Percentiles rank a stretch among this genome's conserved stretches.
These are phyloP conservation scores for Andrena hattorfiana DNA, from an alignment of 2,888 invertebrate species.

Conservation along the genomic window DNA sequence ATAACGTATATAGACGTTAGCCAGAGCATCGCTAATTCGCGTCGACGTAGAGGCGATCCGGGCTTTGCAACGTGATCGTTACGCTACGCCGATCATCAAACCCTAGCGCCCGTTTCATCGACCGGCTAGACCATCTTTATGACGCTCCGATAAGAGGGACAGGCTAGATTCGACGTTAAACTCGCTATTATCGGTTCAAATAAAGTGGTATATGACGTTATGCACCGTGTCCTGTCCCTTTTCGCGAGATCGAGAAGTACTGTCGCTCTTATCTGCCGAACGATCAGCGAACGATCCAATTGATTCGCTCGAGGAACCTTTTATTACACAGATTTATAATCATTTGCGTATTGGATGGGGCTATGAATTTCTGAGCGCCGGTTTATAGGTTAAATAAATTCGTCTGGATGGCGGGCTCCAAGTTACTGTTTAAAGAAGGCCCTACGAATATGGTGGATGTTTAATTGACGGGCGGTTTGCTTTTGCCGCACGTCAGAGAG, in stretches of 20 bases:
- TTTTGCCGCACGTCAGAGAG: background rate
- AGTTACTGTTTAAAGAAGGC: background rate
- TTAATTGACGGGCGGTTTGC: background rate
- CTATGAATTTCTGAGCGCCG: background rate
- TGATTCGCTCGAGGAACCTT: slow-evolving; percentile 33
- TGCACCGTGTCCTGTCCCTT: slow-evolving; percentile 12
- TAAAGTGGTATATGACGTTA: slow-evolving; percentile 45
- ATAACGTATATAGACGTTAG: slow-evolving; percentile 61
- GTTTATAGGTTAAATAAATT: slow-evolving; percentile 15
- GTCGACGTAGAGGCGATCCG: slow-evolving; percentile 39
- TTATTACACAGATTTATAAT: background rate
- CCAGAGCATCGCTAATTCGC: slow-evolving; percentile 75
- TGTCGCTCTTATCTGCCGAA: slow-evolving; percentile 25
- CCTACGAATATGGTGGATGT: background rate
- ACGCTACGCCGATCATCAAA: slow-evolving; percentile 57
- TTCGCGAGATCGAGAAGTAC: slow-evolving; percentile 39
- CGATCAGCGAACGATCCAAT: slow-evolving; percentile 14
- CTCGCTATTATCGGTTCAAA: slow-evolving; percentile 56
- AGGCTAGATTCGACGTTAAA: slow-evolving; percentile 59
- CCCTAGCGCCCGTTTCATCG: slow-evolving; percentile 48
- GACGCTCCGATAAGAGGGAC: slow-evolving; percentile 56
- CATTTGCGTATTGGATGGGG: background rate
- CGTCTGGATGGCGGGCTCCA: background rate
- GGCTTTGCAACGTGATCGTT: slow-evolving; percentile 51
- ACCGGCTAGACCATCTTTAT: slow-evolving; percentile 54